phyloP scores from a whole-genome alignment of 1,140 invertebrate species.

The Berghia stephanieae region DNA sequence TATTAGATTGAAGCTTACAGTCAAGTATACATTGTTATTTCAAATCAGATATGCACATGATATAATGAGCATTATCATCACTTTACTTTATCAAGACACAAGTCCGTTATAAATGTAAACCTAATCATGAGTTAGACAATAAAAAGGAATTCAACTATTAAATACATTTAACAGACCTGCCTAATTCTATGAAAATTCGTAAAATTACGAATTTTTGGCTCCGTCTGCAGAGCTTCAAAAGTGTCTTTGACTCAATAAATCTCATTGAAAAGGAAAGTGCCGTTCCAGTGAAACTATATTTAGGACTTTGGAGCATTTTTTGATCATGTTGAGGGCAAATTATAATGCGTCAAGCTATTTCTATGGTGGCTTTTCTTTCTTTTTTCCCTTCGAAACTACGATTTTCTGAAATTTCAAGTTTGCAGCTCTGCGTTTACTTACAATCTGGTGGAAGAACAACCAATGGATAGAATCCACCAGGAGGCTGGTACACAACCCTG shows the following conservation, averaged over 20 bases:
- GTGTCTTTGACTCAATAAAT: not conserved
- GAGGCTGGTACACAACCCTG: constrained; percentile 58
- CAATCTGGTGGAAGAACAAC: constrained; percentile 54
- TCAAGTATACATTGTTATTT: not conserved
- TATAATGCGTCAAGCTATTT: not conserved
- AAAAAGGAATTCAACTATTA: not conserved
- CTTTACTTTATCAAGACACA: too few relatives aligned
- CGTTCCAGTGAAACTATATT: not conserved
- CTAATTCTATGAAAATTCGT: too few relatives aligned
- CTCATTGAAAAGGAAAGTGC: not conserved
- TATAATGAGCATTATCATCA: too few relatives aligned
- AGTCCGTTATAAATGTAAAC: not conserved
- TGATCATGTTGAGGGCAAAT: not conserved
- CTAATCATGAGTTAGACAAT: not conserved
- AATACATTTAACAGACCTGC: not conserved
- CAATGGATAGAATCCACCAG: constrained; percentile 60
- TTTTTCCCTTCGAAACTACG: too few relatives aligned
- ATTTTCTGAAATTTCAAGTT: too few relatives aligned
- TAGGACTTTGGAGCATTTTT: not conserved
- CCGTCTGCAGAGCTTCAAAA: too few relatives aligned
- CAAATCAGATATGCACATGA: too few relatives aligned
- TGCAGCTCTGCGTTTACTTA: constrained; percentile 33
- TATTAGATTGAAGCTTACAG: too few relatives aligned
- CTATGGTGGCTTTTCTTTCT: not conserved
- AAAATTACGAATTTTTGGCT: too few relatives aligned